Base-by-base conservation (phyloP, 2,888 invertebrate species). In the Pristionchus arcanus region DNA sequence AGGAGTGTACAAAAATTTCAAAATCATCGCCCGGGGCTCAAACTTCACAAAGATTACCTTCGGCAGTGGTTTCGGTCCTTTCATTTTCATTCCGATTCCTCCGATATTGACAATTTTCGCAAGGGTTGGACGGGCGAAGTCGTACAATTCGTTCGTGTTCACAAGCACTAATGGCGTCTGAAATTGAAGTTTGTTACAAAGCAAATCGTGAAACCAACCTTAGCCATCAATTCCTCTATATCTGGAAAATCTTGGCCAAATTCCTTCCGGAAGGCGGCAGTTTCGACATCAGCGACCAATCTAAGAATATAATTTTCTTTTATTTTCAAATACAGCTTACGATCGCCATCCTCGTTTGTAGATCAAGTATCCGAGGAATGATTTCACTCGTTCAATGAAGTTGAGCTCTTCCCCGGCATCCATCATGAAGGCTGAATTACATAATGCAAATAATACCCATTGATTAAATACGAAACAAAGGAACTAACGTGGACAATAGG, bases 91-190 rank as follows among this genome's bases (percentile, higher is more conserved):
- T n/a, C 94, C 94, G 31, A 94, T 77, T n/a, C 94, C 94, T 15
- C 94, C 94, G 66, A 94, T 93, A 84, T 93, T 92, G 31, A 94
- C 90, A 49, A 92, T 88, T 66, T 94, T 94, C 71, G 91, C 92
- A 5, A 94, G 90, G 21, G 91, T 93, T 25, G 94, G 93, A 21
- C 92, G 85, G 11, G 94, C 92, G 11, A 93, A 81, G 68, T 93
- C 94, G 71, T 94, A 93, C 21, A 94, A 81, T 49, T 92, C 93
- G 66, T 92, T 92, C 37, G 90, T 91, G 88, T 93, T 94, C 21
- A 92, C 93, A 81, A 94, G 91, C 4, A 93, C 90, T 77, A 88
- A 16, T n/a, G 88, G 88, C 4, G 88, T 25, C 88, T 88, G 25
- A 28, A 77, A 55, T 11, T 55, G 16, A 9, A 55, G 13, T 5